Evolutionary conservation across 2,888 invertebrate genomes (phyloP).

Genomic region (Caradrina kadenii): DNA sequence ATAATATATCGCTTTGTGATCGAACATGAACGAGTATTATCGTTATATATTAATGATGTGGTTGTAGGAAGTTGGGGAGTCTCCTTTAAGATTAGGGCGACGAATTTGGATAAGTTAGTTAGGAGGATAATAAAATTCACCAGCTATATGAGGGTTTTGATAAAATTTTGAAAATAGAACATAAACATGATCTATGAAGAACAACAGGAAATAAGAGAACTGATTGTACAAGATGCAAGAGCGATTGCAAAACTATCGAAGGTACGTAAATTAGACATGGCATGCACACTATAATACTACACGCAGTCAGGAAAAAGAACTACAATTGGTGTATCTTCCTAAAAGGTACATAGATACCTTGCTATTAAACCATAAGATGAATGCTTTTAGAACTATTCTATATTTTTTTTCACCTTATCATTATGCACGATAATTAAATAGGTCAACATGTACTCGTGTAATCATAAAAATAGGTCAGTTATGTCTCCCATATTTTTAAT

Average conservation of each 20-base stretch:
- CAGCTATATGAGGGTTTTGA: neutral
- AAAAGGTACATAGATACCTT: no score
- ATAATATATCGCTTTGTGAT: slow-evolving; percentile 55
- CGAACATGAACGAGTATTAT: slow-evolving; percentile 17
- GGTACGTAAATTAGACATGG: no score
- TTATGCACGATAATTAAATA: slow-evolving; percentile 20
- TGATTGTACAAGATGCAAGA: neutral
- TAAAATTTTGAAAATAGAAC: neutral
- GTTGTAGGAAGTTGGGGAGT: neutral
- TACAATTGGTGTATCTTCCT: no score
- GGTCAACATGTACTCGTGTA: slow-evolving; percentile 15
- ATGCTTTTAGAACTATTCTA: neutral
- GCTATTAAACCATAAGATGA: neutral
- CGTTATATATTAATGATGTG: slow-evolving; percentile 1
- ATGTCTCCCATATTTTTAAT: slow-evolving; percentile 7
- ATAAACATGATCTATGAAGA: neutral
- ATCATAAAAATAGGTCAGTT: slow-evolving; percentile 46
- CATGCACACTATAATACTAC: no score
- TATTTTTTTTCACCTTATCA: slow-evolving; percentile 1
- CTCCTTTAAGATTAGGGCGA: neutral
- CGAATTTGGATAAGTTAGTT: neutral
- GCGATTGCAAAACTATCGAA: no score
- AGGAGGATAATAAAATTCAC: neutral
- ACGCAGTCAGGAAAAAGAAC: no score
- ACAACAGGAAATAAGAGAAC: neutral